Evolutionary conservation across 2,113 vertebrate species (phyloP).

Genomic region (Tachysurus vachellii): DNA sequence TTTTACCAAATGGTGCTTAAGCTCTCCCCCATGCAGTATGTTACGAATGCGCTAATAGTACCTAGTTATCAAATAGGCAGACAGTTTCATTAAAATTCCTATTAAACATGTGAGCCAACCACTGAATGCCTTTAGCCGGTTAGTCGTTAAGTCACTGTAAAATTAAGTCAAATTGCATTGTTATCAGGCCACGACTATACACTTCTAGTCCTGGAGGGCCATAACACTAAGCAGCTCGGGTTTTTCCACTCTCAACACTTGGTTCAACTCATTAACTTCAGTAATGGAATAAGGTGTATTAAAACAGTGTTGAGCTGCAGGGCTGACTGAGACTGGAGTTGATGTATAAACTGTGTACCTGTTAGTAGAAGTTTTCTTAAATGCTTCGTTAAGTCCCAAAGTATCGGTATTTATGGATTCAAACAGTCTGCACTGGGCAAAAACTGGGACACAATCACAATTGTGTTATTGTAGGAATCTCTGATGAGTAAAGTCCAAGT

Average conservation of each 20-base stretch:
- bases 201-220: conserved; percentile 4
- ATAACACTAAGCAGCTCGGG: not conserved
- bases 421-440: not conserved
- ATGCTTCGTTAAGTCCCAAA: not conserved
- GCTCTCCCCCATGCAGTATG: not conserved
- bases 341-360: not conserved
- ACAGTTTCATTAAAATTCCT: conserved; percentile 30
- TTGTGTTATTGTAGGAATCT: not conserved
- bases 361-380: not conserved
- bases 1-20: conserved; percentile 3
- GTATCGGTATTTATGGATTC: not conserved
- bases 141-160: conserved; percentile 24
- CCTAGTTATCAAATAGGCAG: conserved; percentile 19
- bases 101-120: conserved; percentile 8
- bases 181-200: conserved; percentile 25
- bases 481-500: not conserved
- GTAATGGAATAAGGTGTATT: conserved; percentile 29
- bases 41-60: conserved; percentile 11
- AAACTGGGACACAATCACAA: not conserved
- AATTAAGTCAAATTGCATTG: conserved; percentile 26
- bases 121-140: not conserved
- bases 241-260: conserved; percentile 12
- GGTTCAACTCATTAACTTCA: conserved; percentile 24
- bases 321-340: not conserved
- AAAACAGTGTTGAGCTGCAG: conserved; percentile 4